A percentile compares a stretch with the other conserved stretches of the same genome.
Evolutionary conservation across 2,797 vertebrate species (phyloP).

Genomic region (Cuculus canorus): DNA sequence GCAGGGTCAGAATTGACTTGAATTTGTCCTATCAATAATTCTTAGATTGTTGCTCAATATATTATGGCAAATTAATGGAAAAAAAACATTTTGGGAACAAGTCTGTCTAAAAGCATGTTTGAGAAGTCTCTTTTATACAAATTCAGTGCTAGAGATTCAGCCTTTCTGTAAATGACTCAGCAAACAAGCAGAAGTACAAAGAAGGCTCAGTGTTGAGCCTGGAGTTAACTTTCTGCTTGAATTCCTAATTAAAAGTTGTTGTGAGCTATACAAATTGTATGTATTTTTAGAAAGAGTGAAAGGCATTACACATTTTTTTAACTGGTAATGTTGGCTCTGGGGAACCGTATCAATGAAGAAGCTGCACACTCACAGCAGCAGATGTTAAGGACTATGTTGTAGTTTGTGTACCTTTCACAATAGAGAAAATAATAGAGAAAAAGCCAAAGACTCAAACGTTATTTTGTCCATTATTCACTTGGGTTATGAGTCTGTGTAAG

Average conservation of each 20-base stretch:
- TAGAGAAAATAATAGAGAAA: neutral
- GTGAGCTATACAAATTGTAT: neutral
- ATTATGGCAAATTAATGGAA: neutral
- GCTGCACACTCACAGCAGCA: neutral
- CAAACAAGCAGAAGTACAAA: constrained; percentile 13
- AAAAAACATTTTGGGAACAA: neutral
- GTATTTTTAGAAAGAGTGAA: neutral
- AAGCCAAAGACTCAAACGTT: neutral
- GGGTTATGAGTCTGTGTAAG: neutral
- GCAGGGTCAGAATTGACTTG: neutral
- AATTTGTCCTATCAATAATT: neutral
- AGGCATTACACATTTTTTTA: neutral
- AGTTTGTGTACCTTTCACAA: neutral
- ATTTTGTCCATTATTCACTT: neutral
- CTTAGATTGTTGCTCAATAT: neutral
- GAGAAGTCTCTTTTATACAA: neutral
- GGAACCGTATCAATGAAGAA: neutral
- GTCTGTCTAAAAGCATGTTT: neutral
- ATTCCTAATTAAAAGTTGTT: constrained; percentile 33
- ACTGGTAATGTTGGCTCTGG: neutral
- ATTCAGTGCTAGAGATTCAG: neutral
- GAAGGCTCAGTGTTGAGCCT: constrained; percentile 12
- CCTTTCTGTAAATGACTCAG: neutral
- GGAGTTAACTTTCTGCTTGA: neutral
- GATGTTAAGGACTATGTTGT: neutral